phyloP scores from a whole-genome alignment of 2,113 vertebrate genomes.

The Raja brachyura region DNA sequence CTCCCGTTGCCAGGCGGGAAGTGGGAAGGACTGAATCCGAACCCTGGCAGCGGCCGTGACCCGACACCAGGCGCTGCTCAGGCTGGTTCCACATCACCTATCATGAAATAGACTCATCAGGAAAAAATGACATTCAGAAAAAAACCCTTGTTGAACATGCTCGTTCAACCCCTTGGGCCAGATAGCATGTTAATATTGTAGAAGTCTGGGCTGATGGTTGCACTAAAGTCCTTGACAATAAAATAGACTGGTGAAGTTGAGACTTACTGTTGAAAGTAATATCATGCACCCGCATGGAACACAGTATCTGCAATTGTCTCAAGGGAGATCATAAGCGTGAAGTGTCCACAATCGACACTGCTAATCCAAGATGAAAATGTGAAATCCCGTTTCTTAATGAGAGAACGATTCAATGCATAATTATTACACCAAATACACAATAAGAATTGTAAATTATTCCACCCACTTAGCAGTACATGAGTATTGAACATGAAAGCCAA shows the following conservation, averaged over 20 bases:
- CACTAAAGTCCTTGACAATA: constrained; percentile 23
- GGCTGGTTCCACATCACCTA: too few species aligned
- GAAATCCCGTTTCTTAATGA: not conserved
- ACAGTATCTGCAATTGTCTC: not conserved
- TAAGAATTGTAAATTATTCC: not conserved
- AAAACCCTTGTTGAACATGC: constrained; percentile 8
- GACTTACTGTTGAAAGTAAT: not conserved
- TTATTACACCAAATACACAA: not conserved
- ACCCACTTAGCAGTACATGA: not conserved
- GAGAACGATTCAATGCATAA: not conserved
- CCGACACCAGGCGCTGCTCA: too few species aligned
- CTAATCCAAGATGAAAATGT: not conserved
- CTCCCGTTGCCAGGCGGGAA: too few species aligned
- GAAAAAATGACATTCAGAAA: not conserved
- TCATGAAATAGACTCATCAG: too few species aligned
- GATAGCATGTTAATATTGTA: not conserved
- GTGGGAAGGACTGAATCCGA: too few species aligned
- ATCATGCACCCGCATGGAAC: not conserved
- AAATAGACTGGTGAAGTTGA: constrained; percentile 14
- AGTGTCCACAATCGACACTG: not conserved
- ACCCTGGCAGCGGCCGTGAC: too few species aligned
- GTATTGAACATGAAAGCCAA: not conserved
- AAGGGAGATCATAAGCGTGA: not conserved
- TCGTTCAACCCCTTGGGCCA: constrained; percentile 2
- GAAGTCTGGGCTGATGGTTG: constrained; percentile 8